These are phyloP conservation scores for Neolamprologus longior DNA, from an alignment of 2,113 vertebrate species.

Conservation along the genomic window DNA sequence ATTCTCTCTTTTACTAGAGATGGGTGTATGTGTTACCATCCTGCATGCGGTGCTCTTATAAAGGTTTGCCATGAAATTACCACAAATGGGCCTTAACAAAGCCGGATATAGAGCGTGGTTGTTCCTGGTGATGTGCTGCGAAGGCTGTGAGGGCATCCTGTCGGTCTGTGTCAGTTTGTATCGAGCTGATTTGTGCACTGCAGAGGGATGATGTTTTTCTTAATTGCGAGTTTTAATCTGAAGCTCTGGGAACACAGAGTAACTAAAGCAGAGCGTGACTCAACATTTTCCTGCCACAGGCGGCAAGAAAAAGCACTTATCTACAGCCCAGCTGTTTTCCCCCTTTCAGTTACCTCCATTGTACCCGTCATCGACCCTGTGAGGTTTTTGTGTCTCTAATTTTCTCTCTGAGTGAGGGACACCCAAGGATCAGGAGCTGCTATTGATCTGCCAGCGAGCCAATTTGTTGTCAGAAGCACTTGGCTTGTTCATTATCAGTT, in stretches of 20 bases:
- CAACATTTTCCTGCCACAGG: background rate
- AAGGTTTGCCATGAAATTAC: background rate
- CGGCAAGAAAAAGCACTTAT: background rate
- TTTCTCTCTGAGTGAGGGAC: background rate
- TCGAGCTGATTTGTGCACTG: background rate
- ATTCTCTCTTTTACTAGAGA: background rate
- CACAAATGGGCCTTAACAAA: background rate
- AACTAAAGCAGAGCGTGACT: background rate
- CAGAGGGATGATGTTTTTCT: background rate
- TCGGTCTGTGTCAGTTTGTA: background rate
- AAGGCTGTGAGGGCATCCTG: background rate
- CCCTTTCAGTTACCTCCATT: background rate
- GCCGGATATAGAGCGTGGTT: background rate
- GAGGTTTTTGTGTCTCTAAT: background rate
- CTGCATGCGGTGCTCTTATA: background rate
- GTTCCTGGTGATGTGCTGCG: background rate
- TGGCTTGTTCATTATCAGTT: slow-evolving; percentile 24
- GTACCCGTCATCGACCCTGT: background rate
- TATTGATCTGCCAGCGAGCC: slow-evolving; percentile 29
- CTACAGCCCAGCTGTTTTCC: background rate
- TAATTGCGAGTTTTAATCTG: background rate
- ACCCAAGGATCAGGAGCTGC: slow-evolving; percentile 5
- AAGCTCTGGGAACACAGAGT: background rate
- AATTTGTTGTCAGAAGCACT: slow-evolving; percentile 22
- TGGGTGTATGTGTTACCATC: background rate